Evolutionary conservation across 2,797 vertebrate genomes (phyloP).

Genomic region (Darevskia mixta): DNA sequence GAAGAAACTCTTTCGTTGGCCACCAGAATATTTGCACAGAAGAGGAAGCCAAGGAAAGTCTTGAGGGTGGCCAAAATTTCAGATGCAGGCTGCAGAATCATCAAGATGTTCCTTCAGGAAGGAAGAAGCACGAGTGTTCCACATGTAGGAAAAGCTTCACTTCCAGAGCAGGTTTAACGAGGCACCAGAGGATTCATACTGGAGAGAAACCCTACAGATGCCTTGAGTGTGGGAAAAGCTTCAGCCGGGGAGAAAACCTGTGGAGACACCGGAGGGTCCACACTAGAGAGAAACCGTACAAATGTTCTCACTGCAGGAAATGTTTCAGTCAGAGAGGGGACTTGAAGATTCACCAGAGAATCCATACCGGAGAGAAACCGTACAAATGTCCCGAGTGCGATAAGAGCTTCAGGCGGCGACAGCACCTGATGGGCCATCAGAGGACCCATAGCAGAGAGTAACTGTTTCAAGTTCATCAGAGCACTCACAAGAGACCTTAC

Average conservation of each 20-base stretch:
- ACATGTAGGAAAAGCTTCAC: conserved; percentile 48
- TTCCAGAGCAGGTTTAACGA: not conserved
- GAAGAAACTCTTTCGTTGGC: not conserved
- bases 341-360: not conserved
- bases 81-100: conserved; percentile 25
- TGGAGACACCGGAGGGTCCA: not conserved
- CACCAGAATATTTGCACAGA: conserved; percentile 16
- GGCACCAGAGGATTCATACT: conserved; percentile 3
- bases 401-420: not conserved
- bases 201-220: conserved; percentile 6
- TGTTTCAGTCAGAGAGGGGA: conserved; percentile 4
- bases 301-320: not conserved
- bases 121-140: conserved; percentile 19
- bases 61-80: conserved; percentile 64
- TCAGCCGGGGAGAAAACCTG: not conserved
- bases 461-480: not conserved
- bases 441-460: not conserved
- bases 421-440: not conserved
- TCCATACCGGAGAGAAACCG: not conserved
- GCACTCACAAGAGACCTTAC: not conserved
- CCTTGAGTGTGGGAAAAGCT: not conserved
- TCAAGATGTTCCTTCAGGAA: not conserved
- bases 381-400: not conserved
- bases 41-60: not conserved
- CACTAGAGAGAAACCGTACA: not conserved